Conservation (phyloP, 2,113 vertebrate genomes). For the Manacus vitellinus region DNA sequence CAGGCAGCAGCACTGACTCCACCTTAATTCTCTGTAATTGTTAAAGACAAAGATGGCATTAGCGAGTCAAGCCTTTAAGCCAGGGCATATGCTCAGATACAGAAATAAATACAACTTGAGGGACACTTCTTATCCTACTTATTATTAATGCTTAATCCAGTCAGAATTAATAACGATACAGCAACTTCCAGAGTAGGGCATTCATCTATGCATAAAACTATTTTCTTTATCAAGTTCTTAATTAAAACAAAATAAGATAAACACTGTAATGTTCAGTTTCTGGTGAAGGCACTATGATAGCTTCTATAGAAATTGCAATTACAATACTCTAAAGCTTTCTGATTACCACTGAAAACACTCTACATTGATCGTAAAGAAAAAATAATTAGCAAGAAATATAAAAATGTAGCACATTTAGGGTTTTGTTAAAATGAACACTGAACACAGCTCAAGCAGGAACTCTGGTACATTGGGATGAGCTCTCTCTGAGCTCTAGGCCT, state of each 20-base stretch:
- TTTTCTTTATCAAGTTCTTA: not conserved
- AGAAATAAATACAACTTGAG: slow-evolving; percentile 65
- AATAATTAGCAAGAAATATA: not conserved
- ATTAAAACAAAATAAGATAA: not conserved
- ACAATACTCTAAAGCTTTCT: not conserved
- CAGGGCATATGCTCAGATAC: slow-evolving; percentile 54
- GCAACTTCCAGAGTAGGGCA: not conserved
- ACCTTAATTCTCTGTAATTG: slow-evolving; percentile 18
- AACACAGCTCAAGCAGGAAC: not conserved
- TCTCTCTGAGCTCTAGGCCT: not conserved
- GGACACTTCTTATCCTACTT: slow-evolving; percentile 37
- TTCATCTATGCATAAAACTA: not conserved
- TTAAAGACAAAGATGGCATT: slow-evolving; percentile 36
- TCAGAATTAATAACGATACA: slow-evolving; percentile 26
- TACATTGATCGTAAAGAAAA: not conserved
- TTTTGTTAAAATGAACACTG: not conserved
- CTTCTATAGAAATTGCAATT: not conserved
- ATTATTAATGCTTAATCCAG: slow-evolving; percentile 46
- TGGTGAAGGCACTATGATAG: not conserved
- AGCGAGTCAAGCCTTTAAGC: slow-evolving; percentile 64
- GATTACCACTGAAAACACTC: not conserved
- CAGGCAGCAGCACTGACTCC: not conserved
- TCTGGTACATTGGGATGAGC: not conserved
- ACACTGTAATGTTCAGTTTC: not conserved
- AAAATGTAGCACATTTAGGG: not conserved